These are phyloP conservation scores for Agonopterix alstromeriana DNA, from an alignment of 2,888 invertebrate species.

Conservation along the genomic window DNA sequence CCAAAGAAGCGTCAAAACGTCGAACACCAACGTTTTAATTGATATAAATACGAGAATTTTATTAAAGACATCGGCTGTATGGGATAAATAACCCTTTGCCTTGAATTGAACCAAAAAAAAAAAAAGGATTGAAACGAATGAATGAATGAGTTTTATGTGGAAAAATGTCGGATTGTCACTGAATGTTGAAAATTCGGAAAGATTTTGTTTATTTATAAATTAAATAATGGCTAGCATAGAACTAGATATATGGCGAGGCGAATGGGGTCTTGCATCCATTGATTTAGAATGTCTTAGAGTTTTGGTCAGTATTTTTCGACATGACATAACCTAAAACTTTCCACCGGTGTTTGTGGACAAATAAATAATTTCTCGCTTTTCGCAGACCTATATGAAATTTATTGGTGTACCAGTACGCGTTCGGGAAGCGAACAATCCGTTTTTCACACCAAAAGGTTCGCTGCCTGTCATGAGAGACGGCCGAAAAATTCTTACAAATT, in stretches of 20 bases:
- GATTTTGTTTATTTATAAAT: constrained; percentile 12
- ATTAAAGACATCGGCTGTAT: too few relatives aligned
- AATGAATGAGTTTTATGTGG: too few relatives aligned
- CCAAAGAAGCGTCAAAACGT: too few relatives aligned
- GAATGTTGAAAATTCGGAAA: constrained; percentile 11
- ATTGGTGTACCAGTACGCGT: constrained; percentile 85
- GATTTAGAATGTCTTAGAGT: constrained; percentile 89
- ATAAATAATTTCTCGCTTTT: constrained; percentile 17
- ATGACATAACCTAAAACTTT: constrained; percentile 31
- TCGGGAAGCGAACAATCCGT: constrained; percentile 82
- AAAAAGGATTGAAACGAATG: too few relatives aligned
- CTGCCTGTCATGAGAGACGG: constrained; percentile 82
- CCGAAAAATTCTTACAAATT: constrained; percentile 76
- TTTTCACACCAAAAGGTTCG: constrained; percentile 83
- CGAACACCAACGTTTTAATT: too few relatives aligned
- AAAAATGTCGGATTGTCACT: constrained; percentile 9
- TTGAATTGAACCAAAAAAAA: too few relatives aligned
- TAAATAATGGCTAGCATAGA: constrained; percentile 64
- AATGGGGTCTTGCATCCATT: constrained; percentile 91
- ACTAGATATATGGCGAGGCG: constrained; percentile 89
- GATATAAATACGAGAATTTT: too few relatives aligned
- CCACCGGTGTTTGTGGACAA: constrained; percentile 27
- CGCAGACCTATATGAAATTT: constrained; percentile 82
- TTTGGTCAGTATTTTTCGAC: constrained; percentile 77
- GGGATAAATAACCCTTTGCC: too few relatives aligned